Base-by-base conservation (phyloP, 1,140 invertebrate species). In the Apis laboriosa region DNA sequence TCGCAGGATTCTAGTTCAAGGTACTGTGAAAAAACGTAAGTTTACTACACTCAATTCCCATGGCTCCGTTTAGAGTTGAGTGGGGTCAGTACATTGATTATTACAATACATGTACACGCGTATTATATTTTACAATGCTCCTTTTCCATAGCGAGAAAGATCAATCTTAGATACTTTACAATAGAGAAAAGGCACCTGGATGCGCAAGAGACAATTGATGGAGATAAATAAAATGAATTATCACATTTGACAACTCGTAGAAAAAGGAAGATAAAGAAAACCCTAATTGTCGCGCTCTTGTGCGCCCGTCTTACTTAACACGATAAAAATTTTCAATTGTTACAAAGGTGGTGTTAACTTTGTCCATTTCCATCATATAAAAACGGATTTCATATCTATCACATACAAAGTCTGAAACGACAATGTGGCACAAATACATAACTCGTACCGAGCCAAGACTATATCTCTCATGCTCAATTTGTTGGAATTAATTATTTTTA, bases 291-390 rank as follows among this genome's bases (percentile, higher is more conserved):
- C 87, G 86, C 90, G 90, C 90, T 85, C 88, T 86, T 75, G 51
- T 87, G 90, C 90, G 90, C 89, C 91, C 90, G 89, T 91, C 89
- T 90, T 85, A 86, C 84, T 89, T 87, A 89, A 83, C 85, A 83
- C 64, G 63, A 84, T 90, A 87, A 88, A 83, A 88, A 75, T 83
- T 83, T 64, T 88, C 76, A 34, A 86, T 81, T 70, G 53, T 83
- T 73, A 79, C n/a, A 72, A 85, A 60, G 83, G 49, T 80, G 72
- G 72, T 72, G 83, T 73, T 66, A 53, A 83, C 80, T 86, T 81
- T 58, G 78, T 80, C 77, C 83, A 80, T 75, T 84, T 80, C 61
- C 61, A 21, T 80, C n/a, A 34, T 80, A 80, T 73, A 84, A 79
- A 84, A 68, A 56, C 61, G 63, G 67, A 61, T 80, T 66, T 73